Evolutionary conservation across 2,888 invertebrate genomes (phyloP), one percentile per base, ranked within the genome.

Genomic region (Fragum whitleyi): DNA sequence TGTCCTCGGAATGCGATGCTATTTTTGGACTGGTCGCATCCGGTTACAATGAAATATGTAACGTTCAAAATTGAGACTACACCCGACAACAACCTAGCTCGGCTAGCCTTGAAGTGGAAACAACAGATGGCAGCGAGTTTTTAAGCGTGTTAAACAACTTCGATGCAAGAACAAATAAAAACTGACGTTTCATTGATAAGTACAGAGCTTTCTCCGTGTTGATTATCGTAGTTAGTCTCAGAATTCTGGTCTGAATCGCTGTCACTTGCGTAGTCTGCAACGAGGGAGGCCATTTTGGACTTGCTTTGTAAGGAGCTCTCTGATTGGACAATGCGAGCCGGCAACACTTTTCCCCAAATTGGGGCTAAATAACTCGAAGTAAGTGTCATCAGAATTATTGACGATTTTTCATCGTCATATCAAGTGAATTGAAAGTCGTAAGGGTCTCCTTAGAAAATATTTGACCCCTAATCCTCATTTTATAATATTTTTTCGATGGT

Each of bases 201-300:
- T 19, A 9, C 47, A 19, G 5, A 3, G n/a, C 3, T 19, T 14
- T 16, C 47, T 47, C 3, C 7, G 14, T 14, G 47, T n/a, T 47
- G 47, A n/a, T 14, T 3, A 14, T 5, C 2, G 47, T 65, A n/a
- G 42, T 26, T 11, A 53, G 47, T 32, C 3, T 70, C 78, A 16
- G 28, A 39, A 74, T 51, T 47, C 5, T 68, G 68, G 16, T 88
- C 89, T 9, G 89, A 88, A 68, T 89, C 88, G 28, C 90, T 90
- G 74, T 88, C 89, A 62, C 91, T 90, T 7, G 90, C 90, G 70
- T 93, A 93, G 86, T 93, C 92, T 59, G 93, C 93, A 65, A 93
- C 93, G 28, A 93, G 81, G 32, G 93, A 92, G 69, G 92, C 91
- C 92, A 93, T 92, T 77, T 82, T 85, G 62, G 19, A 14, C 5